phyloP scores from a whole-genome alignment of 1,140 invertebrate species.

The Paraescarpia echinospica region DNA sequence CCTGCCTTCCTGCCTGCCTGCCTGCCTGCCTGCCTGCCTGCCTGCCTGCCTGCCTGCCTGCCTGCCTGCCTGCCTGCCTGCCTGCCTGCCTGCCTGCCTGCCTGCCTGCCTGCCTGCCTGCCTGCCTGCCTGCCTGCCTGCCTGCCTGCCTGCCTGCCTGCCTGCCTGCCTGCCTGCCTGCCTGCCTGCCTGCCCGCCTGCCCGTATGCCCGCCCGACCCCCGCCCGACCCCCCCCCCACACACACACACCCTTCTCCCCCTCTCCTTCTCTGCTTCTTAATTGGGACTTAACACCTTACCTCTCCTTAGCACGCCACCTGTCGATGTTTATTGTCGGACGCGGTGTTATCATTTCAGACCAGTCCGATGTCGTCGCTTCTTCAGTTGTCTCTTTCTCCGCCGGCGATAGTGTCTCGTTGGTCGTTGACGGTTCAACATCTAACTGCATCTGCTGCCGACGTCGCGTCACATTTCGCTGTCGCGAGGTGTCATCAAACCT shows the following conservation, averaged over 20 bases:
- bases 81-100: too few species aligned
- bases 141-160: background rate
- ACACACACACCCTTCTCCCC: background rate
- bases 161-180: too few species aligned
- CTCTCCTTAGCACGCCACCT: background rate
- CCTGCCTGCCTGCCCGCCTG: too few species aligned
- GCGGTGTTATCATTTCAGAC: background rate
- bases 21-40: too few species aligned
- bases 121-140: too few species aligned
- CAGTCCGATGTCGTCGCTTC: background rate
- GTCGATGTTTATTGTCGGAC: background rate
- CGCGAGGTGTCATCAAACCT: background rate
- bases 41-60: too few species aligned
- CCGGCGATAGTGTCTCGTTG: background rate
- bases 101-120: too few species aligned
- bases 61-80: too few species aligned
- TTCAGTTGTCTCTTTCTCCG: background rate
- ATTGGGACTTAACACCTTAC: background rate
- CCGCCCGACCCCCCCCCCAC: too few species aligned
- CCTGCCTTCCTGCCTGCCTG: too few species aligned
- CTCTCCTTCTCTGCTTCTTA: background rate
- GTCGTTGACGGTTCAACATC: background rate
- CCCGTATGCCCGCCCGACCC: too few species aligned
- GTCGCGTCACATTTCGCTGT: background rate
- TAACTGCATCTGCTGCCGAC: background rate